phyloP scores from a whole-genome alignment of 2,113 vertebrate species.

The Corythoichthys intestinalis region DNA sequence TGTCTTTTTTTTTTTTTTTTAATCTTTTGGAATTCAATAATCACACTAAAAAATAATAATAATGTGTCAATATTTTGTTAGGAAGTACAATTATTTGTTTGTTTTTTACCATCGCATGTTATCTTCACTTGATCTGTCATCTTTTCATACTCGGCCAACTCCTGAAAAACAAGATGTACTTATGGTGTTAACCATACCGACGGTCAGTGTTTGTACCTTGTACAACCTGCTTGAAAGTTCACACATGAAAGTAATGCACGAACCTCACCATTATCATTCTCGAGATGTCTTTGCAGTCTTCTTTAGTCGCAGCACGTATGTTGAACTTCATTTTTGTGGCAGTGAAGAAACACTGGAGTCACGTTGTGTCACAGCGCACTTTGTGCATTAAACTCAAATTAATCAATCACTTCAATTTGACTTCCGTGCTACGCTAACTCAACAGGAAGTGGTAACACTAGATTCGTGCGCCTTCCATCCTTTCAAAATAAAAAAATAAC shows the following conservation, averaged over 20 bases:
- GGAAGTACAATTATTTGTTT: no score
- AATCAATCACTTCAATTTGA: not conserved
- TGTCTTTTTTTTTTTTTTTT: not conserved
- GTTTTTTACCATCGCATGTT: constrained; percentile 59
- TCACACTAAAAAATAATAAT: not conserved
- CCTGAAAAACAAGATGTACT: constrained; percentile 40
- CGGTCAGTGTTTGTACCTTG: not conserved
- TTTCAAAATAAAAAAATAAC: not conserved
- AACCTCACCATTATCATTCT: constrained; percentile 71
- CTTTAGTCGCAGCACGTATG: constrained; percentile 51
- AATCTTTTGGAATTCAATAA: not conserved
- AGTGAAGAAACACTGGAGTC: not conserved
- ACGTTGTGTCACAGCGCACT: not conserved
- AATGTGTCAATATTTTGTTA: not conserved
- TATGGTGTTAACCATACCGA: not conserved
- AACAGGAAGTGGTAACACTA: not conserved
- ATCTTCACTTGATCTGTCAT: constrained; percentile 71
- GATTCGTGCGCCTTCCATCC: not conserved
- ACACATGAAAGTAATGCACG: not conserved
- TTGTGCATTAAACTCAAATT: not conserved
- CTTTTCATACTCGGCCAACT: constrained; percentile 71
- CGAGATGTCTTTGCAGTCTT: constrained; percentile 69
- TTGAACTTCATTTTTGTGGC: constrained; percentile 58
- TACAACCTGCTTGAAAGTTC: not conserved
- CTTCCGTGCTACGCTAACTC: not conserved